phyloP scores from a whole-genome alignment of 2,113 vertebrate genomes.

The Octodon degus region DNA sequence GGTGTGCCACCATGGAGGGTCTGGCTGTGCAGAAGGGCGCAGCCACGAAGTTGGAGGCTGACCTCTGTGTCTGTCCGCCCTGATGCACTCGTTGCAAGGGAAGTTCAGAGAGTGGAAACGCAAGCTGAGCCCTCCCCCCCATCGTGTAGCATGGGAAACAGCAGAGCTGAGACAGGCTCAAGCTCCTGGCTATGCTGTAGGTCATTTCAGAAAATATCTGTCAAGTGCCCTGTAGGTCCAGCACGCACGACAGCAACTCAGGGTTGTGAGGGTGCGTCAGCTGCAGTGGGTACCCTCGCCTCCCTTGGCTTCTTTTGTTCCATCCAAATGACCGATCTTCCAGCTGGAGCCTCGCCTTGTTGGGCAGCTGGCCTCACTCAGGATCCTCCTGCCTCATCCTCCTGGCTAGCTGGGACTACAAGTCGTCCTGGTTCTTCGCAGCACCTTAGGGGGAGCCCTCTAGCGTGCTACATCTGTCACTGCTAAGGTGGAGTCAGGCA shows the following conservation, averaged over 20 bases:
- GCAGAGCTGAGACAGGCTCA: not conserved
- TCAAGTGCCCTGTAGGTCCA: not conserved
- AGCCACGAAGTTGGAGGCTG: fast-evolving
- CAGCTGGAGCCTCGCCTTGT: not conserved
- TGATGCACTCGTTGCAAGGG: fast-evolving
- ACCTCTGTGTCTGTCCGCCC: fast-evolving
- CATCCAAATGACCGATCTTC: not conserved
- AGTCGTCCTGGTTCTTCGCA: not conserved
- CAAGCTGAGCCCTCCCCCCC: not conserved
- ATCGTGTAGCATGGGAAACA: fast-evolving
- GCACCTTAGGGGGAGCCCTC: fast-evolving
- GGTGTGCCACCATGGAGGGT: not conserved
- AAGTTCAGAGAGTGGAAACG: not conserved
- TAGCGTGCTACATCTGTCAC: not conserved
- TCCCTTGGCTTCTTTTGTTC: not conserved
- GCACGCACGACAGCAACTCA: fast-evolving
- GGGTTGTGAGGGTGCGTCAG: fast-evolving
- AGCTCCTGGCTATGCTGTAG: not conserved
- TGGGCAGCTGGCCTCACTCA: not conserved
- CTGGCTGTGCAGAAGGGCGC: not conserved
- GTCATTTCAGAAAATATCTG: not conserved
- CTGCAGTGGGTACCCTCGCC: fast-evolving
- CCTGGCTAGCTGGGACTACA: not conserved
- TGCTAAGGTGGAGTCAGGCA: not conserved
- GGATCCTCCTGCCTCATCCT: not conserved